Conservation (phyloP, 2,888 invertebrate genomes). For the Drosophila fungiperda region DNA sequence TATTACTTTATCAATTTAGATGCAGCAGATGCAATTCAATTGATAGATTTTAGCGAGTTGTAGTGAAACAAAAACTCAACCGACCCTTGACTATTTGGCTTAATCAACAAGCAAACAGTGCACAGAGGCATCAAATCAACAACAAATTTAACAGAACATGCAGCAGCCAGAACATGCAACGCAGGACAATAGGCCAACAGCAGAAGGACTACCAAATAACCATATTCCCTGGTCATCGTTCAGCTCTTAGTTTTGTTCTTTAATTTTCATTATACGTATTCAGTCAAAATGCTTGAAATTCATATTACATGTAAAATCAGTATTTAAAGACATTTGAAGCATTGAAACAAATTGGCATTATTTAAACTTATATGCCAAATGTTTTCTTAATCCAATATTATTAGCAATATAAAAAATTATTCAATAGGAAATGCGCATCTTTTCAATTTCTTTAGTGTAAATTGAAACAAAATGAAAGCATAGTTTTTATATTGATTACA, state of each 20-base stretch:
- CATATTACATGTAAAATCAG: not conserved
- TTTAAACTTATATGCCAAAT: conserved; percentile 41
- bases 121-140: not conserved
- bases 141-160: not conserved
- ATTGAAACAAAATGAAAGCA: too few species aligned
- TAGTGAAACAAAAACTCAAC: not conserved
- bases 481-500: not conserved
- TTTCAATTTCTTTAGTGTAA: not conserved
- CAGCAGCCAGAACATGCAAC: not conserved
- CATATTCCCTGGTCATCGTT: not conserved
- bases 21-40: conserved; percentile 31
- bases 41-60: conserved; percentile 47
- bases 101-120: not conserved
- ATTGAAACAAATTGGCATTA: conserved; percentile 9
- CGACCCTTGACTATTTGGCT: not conserved
- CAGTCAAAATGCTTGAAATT: not conserved
- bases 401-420: conserved; percentile 7
- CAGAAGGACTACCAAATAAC: not conserved
- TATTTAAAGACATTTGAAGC: not conserved
- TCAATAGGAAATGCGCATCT: not conserved
- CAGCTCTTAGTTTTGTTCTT: not conserved
- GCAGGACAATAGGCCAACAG: not conserved
- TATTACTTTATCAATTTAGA: not conserved
- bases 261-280: not conserved
- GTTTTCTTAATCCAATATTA: conserved; percentile 42